Conservation (phyloP, 2,888 invertebrate genomes). For the Ceratothoa steindachneri region DNA sequence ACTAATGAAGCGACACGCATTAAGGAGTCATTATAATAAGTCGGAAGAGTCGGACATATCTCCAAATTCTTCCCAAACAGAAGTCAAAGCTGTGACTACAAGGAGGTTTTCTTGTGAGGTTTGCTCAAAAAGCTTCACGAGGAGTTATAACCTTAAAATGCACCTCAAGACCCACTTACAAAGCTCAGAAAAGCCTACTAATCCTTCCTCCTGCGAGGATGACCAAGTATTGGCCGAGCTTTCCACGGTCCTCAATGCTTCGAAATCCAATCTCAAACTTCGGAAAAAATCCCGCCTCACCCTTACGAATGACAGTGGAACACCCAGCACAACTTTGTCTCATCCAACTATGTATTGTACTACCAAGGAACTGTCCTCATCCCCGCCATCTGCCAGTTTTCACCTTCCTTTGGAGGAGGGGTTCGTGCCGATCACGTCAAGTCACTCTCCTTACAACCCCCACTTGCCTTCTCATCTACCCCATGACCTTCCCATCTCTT, state of each 20-base stretch:
- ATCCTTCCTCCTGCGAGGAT: slow-evolving; percentile 21
- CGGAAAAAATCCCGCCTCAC: neutral
- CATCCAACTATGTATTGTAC: neutral
- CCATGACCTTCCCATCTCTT: slow-evolving; percentile 17
- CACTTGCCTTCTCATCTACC: slow-evolving; percentile 6
- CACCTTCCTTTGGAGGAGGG: slow-evolving; percentile 6
- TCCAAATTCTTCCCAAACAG: neutral
- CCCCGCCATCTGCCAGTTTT: neutral
- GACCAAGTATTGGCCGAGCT: slow-evolving; percentile 35
- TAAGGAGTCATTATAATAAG: slow-evolving; percentile 28
- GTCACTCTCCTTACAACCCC: neutral
- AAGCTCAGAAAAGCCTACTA: too few species aligned
- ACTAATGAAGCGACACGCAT: slow-evolving; percentile 35
- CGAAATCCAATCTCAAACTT: slow-evolving; percentile 5
- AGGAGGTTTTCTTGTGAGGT: slow-evolving; percentile 38
- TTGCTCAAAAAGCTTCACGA: slow-evolving; percentile 44
- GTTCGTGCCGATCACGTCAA: neutral
- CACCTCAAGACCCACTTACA: slow-evolving; percentile 43
- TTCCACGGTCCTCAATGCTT: slow-evolving; percentile 24
- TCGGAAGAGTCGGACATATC: slow-evolving; percentile 7
- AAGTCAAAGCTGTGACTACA: slow-evolving; percentile 16
- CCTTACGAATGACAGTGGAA: slow-evolving; percentile 1
- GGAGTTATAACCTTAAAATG: slow-evolving; percentile 38
- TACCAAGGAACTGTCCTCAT: neutral
- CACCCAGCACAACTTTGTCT: neutral